Evolutionary conservation across 2,888 invertebrate species (phyloP), one percentile per base, ranked within the genome.

Genomic region (Himalopsyche tibetana): DNA sequence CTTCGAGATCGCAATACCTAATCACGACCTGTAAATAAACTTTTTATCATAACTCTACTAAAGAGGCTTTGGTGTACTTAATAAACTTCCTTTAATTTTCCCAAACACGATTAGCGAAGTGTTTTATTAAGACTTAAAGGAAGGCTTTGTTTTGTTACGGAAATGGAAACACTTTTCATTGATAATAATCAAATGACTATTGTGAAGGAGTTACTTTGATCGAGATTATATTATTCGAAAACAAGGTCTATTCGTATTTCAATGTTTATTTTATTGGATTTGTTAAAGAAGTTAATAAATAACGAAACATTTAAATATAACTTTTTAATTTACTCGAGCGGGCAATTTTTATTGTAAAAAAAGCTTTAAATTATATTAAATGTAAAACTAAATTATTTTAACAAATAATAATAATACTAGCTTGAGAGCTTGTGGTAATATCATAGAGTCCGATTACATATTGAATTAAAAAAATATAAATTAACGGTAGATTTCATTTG

Each of bases 81-180:
- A 74, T 36, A 74, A 74, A 74, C 74, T 74, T 74, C 74, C 19
- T 74, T 74, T 74, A 74, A 74, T 74, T 36, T 74, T 74, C 74
- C 36, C 36, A 36, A 74, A 74, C 36, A 38, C 74, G 74, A 74
- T 74, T 74, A 74, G 74, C 36, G 28, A 28, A 36, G 74, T 74
- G 74, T 36, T 74, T 74, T 74, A 74, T 74, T 38, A 36, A 74
- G 36, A 74, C 36, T 38, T 15, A 74, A 74, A 74, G 74, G 36
- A 74, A 74, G 74, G 74, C 74, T 74, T 74, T 74, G 74, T 74
- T 74, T 74, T 36, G 36, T 36, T 36, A 38, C 36, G 74, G 74
- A 74, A 74, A 74, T 74, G n/a, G 74, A 74, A 74, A 74, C 74
- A 74, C 74, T 74, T 74, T 74, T 74, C 74, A 74, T 74, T 74